These are phyloP conservation scores for Tetragonula carbonaria DNA, from an alignment of 2,888 invertebrate genomes.

Conservation along the genomic window DNA sequence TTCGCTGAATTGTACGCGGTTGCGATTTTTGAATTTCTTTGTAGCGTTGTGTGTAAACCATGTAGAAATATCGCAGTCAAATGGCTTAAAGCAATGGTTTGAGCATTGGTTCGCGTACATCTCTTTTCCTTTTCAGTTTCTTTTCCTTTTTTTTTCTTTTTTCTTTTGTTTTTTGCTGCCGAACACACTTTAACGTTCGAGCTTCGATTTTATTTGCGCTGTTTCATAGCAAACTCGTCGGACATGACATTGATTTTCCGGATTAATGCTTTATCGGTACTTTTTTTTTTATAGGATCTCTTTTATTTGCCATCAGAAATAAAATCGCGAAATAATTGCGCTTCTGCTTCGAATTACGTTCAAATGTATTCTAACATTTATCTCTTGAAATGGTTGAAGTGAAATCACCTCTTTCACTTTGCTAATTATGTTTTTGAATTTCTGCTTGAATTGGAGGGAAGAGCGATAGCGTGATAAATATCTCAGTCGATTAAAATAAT, in stretches of 20 bases:
- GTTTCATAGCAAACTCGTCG: not conserved
- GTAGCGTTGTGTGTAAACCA: slow-evolving; percentile 1
- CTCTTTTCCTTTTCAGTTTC: not conserved
- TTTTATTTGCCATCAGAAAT: not conserved
- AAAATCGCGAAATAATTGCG: not conserved
- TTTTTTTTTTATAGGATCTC: not conserved
- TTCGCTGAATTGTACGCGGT: not conserved
- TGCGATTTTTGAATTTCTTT: slow-evolving; percentile 14
- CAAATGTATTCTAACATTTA: too few species aligned
- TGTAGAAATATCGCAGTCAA: slow-evolving; percentile 23
- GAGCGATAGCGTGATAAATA: not conserved
- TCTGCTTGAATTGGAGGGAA: not conserved
- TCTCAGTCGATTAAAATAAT: not conserved
- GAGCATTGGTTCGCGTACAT: not conserved
- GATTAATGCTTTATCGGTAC: not conserved
- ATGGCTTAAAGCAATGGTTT: slow-evolving; percentile 21
- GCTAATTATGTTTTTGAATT: not conserved
- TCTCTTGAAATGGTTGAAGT: not conserved
- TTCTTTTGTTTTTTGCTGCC: not conserved
- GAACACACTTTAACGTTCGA: not conserved
- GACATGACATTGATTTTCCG: slow-evolving; percentile 2
- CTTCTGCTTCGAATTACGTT: not conserved
- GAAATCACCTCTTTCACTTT: too few species aligned
- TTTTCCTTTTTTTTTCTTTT: not conserved
- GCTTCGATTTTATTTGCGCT: not conserved